Conservation (phyloP, 2,888 invertebrate species). For the Papilio demoleus region DNA sequence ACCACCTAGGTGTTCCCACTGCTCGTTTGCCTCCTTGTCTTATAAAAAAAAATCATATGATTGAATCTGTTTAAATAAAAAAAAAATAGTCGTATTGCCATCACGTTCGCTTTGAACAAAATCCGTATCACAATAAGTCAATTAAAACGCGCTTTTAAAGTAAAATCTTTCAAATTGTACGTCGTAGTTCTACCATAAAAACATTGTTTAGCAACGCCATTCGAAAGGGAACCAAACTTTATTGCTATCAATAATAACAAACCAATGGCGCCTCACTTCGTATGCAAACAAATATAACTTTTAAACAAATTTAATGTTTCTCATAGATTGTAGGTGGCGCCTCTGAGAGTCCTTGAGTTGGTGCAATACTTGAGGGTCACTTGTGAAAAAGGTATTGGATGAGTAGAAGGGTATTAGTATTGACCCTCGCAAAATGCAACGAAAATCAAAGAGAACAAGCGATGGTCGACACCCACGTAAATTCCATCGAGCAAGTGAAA, state of each 20-base stretch:
- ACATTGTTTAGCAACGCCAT: conserved; percentile 50
- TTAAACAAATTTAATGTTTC: conserved; percentile 41
- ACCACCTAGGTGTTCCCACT: too few species aligned
- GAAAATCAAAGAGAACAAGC: conserved; percentile 74
- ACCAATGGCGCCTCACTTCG: conserved; percentile 42
- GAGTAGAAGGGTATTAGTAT: conserved; percentile 40
- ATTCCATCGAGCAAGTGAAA: conserved; percentile 52
- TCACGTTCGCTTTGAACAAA: not conserved
- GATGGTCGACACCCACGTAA: conserved; percentile 65
- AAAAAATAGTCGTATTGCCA: too few species aligned
- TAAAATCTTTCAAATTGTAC: conserved; percentile 26
- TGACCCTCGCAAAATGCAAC: conserved; percentile 67
- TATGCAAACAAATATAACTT: conserved; percentile 32
- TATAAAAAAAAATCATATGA: too few species aligned
- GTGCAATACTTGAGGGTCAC: conserved; percentile 56
- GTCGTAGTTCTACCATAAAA: conserved; percentile 46
- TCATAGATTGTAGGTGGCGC: conserved; percentile 59
- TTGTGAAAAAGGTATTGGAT: conserved; percentile 46
- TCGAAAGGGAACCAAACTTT: conserved; percentile 47
- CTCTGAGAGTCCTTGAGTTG: conserved; percentile 68
- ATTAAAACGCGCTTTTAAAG: conserved; percentile 24
- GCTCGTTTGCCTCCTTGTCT: too few species aligned
- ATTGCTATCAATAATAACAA: conserved; percentile 49
- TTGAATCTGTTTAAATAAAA: not conserved
- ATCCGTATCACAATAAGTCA: not conserved